Evolutionary conservation across 2,797 vertebrate genomes (phyloP).

Genomic region (Pseudotriccus pelzelni): DNA sequence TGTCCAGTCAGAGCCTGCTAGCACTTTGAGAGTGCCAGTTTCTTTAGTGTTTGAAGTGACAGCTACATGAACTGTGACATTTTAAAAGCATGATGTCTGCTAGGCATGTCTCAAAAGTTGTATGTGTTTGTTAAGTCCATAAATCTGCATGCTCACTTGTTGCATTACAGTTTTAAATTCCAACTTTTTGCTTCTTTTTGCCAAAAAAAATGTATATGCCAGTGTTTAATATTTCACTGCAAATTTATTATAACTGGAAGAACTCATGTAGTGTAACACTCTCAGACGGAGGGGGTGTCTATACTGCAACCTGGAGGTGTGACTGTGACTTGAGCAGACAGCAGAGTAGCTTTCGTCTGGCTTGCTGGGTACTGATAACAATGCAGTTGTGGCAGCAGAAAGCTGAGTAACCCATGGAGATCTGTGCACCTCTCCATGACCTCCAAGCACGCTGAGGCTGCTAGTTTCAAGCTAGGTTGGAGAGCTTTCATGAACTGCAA

Average conservation of each 20-base stretch:
- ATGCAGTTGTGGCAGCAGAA: not conserved
- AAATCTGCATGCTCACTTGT: slow-evolving; percentile 18
- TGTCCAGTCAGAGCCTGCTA: not conserved
- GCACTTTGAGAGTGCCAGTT: not conserved
- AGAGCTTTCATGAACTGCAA: not conserved
- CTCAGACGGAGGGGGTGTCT: not conserved
- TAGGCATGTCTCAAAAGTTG: slow-evolving; percentile 30
- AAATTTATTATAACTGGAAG: slow-evolving; percentile 45
- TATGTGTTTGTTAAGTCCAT: slow-evolving; percentile 5
- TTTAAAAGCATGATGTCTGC: slow-evolving; percentile 37
- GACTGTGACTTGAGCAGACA: not conserved
- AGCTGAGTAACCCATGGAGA: not conserved
- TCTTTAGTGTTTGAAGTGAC: slow-evolving; percentile 17
- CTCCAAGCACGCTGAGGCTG: not conserved
- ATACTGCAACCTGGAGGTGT: not conserved
- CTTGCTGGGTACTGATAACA: not conserved
- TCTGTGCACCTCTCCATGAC: fast-evolving
- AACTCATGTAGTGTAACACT: not conserved
- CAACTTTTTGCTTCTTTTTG: slow-evolving; percentile 8
- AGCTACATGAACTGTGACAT: slow-evolving; percentile 2
- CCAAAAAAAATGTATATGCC: slow-evolving; percentile 14
- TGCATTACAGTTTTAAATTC: slow-evolving; percentile 12
- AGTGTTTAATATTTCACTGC: slow-evolving; percentile 12
- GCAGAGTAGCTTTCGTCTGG: not conserved
- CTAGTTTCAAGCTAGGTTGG: not conserved